Evolutionary conservation across 2,797 vertebrate genomes (phyloP).

Genomic region (Anguilla megastoma): DNA sequence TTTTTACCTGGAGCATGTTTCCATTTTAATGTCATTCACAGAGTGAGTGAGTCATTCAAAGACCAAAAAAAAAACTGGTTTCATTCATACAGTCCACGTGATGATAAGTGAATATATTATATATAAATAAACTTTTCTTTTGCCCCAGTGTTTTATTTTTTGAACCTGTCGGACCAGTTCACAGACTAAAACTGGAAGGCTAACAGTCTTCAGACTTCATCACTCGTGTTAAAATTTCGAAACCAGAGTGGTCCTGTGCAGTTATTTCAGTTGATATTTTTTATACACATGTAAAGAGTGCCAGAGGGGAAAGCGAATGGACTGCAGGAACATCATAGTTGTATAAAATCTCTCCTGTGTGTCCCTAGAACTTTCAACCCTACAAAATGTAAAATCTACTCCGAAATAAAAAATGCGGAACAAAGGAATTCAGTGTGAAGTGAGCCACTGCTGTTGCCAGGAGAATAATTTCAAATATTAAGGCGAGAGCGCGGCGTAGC

Average conservation of each 20-base stretch:
- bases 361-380: background rate
- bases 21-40: background rate
- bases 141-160: background rate
- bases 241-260: background rate
- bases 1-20: background rate
- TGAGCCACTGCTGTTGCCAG: slow-evolving; percentile 59
- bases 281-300: slow-evolving; percentile 35
- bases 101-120: background rate
- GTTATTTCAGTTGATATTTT: background rate
- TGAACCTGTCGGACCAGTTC: background rate
- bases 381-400: background rate
- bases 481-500: background rate
- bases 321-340: background rate
- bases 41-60: background rate
- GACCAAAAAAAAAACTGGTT: background rate
- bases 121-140: background rate
- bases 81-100: slow-evolving; percentile 1
- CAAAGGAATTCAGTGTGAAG: slow-evolving; percentile 55
- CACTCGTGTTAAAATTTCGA: background rate
- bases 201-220: background rate
- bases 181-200: background rate
- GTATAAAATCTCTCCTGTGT: background rate
- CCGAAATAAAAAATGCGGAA: slow-evolving; percentile 52
- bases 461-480: slow-evolving; percentile 55
- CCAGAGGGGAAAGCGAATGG: background rate